Evolutionary conservation across 1,140 invertebrate species (phyloP).

Genomic region (Hyles vespertilio): DNA sequence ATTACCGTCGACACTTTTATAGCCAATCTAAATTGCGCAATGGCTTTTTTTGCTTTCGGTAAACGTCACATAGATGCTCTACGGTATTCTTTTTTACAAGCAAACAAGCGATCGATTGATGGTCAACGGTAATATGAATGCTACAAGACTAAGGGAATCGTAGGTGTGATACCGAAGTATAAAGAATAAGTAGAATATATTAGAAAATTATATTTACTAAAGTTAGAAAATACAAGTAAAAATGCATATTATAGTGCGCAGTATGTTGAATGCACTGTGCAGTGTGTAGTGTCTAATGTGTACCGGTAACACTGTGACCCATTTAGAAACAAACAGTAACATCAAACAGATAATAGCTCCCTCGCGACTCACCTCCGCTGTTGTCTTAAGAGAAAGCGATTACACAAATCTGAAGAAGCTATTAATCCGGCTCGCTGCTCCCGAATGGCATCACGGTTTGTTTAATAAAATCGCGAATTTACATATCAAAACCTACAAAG

Average conservation of each 20-base stretch:
- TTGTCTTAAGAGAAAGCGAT: constrained; percentile 74
- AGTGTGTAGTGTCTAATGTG: no score
- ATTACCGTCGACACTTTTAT: constrained; percentile 19
- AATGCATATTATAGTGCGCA: no score
- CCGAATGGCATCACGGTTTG: constrained; percentile 74
- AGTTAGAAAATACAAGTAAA: no score
- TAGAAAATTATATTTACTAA: no score
- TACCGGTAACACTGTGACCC: neutral
- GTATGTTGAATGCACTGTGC: no score
- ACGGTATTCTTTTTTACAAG: no score
- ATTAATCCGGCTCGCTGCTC: constrained; percentile 73
- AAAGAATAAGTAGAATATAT: no score
- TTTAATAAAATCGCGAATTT: constrained; percentile 75
- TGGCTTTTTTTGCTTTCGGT: neutral
- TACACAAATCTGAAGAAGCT: constrained; percentile 75
- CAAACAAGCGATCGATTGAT: no score
- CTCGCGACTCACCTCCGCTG: constrained; percentile 52
- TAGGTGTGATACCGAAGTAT: no score
- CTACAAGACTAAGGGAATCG: no score
- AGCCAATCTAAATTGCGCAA: constrained; percentile 12
- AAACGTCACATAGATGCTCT: no score
- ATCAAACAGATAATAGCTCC: constrained; percentile 49
- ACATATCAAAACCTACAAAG: constrained; percentile 75
- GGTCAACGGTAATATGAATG: no score
- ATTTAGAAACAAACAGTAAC: constrained; percentile 16